Conservation (phyloP, 2,797 vertebrate species). For the Chaenodraco wilsoni region DNA sequence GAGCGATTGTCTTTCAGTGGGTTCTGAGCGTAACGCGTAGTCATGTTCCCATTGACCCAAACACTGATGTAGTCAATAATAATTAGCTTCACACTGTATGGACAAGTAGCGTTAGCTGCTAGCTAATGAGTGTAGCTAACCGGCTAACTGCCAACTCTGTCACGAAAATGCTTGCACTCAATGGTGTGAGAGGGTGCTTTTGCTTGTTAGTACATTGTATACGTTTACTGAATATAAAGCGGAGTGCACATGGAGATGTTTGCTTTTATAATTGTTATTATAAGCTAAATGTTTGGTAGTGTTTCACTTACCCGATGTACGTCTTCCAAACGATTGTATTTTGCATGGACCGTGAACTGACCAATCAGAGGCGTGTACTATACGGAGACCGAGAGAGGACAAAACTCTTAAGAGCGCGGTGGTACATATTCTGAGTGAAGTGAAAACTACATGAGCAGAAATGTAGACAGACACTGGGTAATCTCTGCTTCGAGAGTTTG, state of each 20-base stretch:
- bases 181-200: rapidly evolving
- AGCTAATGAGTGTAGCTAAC: conserved; percentile 29
- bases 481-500: not conserved
- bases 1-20: rapidly evolving
- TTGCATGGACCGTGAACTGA: not conserved
- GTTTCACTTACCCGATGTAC: conserved; percentile 57
- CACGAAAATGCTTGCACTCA: not conserved
- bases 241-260: rapidly evolving
- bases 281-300: not conserved
- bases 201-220: no score
- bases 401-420: not conserved
- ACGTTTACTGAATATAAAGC: rapidly evolving
- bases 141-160: conserved; percentile 5
- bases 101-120: conserved; percentile 27
- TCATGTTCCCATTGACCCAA: not conserved
- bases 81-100: not conserved
- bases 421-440: rapidly evolving
- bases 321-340: conserved; percentile 41
- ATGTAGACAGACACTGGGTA: not conserved
- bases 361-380: conserved; percentile 60
- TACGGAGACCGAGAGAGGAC: conserved; percentile 65
- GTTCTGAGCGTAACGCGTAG: rapidly evolving
- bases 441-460: not conserved
- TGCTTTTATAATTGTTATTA: not conserved
- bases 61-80: rapidly evolving